A percentile compares a stretch with the other conserved stretches of the same genome.
phyloP scores from a whole-genome alignment of 2,797 vertebrate genomes.

The Lepus oiostolus region DNA sequence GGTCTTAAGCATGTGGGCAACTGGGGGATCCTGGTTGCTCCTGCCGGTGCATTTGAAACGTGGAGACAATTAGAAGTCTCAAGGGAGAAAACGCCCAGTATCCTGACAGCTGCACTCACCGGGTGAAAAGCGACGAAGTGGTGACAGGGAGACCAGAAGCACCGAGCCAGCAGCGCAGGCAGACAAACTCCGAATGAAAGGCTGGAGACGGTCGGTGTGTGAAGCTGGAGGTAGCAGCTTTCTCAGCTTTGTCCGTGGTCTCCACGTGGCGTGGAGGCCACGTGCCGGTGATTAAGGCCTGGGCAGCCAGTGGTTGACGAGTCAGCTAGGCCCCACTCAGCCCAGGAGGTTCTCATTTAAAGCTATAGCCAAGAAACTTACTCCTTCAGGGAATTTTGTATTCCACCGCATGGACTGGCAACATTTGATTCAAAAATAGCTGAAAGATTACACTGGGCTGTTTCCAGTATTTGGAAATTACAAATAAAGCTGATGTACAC shows the following conservation, averaged over 20 bases:
- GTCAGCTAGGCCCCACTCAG: neutral
- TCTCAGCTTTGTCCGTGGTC: neutral
- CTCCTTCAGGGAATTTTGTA: neutral
- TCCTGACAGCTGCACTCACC: neutral
- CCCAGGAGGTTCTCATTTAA: neutral
- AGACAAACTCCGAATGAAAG: neutral
- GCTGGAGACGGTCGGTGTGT: neutral
- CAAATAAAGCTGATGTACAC: neutral
- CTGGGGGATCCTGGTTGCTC: neutral
- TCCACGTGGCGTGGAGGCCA: neutral
- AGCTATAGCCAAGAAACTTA: neutral
- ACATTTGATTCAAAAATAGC: neutral
- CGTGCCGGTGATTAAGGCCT: neutral
- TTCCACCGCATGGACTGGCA: neutral
- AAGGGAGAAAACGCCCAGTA: neutral
- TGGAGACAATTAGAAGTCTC: neutral
- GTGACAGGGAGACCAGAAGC: neutral
- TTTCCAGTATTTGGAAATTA: neutral
- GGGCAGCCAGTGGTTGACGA: too few relatives aligned
- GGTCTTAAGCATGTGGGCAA: neutral
- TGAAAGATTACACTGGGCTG: neutral
- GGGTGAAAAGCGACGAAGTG: neutral
- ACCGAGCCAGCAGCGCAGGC: too few relatives aligned
- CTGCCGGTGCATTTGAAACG: neutral
- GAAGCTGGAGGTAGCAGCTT: neutral